phyloP scores from a whole-genome alignment of 2,888 invertebrate genomes.

The Nomada fabriciana region DNA sequence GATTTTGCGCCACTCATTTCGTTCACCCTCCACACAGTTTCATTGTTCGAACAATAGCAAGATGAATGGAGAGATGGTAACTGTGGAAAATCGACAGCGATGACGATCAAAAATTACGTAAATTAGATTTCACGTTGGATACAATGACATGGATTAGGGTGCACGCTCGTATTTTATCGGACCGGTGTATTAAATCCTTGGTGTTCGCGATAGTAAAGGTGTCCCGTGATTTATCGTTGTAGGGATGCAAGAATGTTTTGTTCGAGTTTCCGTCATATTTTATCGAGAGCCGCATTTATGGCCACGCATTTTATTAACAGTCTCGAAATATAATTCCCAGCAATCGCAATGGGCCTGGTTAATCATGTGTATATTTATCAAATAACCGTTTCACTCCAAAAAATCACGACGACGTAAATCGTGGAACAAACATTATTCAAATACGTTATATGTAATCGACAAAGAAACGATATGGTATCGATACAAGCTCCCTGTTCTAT shows the following conservation, averaged over 20 bases:
- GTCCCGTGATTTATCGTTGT: neutral
- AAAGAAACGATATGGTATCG: too few species aligned
- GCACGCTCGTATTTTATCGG: neutral
- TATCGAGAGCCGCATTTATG: neutral
- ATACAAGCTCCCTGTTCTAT: too few species aligned
- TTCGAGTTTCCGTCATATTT: neutral
- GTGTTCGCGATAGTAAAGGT: neutral
- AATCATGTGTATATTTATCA: too few species aligned
- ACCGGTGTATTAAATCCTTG: neutral
- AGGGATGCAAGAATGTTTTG: neutral
- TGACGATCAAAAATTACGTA: constrained; percentile 17
- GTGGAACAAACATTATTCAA: too few species aligned
- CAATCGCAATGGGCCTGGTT: too few species aligned
- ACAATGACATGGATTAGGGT: neutral
- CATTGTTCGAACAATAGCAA: constrained; percentile 16
- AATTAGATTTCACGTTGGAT: neutral
- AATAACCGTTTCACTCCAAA: too few species aligned
- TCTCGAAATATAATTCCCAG: too few species aligned
- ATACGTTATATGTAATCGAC: too few species aligned
- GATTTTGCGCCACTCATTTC: constrained; percentile 2
- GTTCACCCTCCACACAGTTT: neutral
- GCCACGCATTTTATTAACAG: neutral
- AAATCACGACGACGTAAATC: too few species aligned
- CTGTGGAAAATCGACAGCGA: neutral
- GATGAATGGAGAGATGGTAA: neutral